phyloP scores from a whole-genome alignment of 2,888 invertebrate species.

The Thereva unica region DNA sequence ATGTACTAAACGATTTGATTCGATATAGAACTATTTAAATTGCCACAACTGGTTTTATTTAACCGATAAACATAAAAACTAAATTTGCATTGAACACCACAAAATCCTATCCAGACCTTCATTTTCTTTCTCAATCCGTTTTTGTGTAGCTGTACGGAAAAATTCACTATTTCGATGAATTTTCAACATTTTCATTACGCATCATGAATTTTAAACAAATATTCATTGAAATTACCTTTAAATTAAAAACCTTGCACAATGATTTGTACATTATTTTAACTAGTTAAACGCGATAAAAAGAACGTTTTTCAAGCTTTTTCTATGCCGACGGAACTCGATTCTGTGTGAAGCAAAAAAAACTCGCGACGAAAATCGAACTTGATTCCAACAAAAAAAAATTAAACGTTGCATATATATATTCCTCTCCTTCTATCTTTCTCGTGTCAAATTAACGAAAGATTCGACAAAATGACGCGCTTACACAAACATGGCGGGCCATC shows the following conservation, averaged over 20 bases:
- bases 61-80: too few species aligned
- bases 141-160: too few species aligned
- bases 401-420: neutral
- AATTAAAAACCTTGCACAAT: slow-evolving; percentile 36
- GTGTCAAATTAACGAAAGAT: slow-evolving; percentile 31
- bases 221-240: slow-evolving; percentile 37
- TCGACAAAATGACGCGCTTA: slow-evolving; percentile 37
- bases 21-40: too few species aligned
- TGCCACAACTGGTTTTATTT: too few species aligned
- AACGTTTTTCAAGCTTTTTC: slow-evolving; percentile 18
- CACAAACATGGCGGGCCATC: slow-evolving; percentile 38
- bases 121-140: too few species aligned
- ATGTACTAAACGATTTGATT: too few species aligned
- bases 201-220: too few species aligned
- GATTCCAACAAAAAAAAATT: slow-evolving; percentile 4
- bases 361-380: slow-evolving; percentile 34
- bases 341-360: slow-evolving; percentile 21
- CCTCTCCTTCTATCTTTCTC: slow-evolving; percentile 13
- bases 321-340: slow-evolving; percentile 17
- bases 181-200: too few species aligned
- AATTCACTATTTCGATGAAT: too few species aligned
- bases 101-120: too few species aligned
- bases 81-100: too few species aligned
- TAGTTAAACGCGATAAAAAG: slow-evolving; percentile 13
- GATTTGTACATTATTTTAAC: slow-evolving; percentile 36